Evolutionary conservation across 1,140 invertebrate genomes (phyloP).

Genomic region (Antheraea mylitta): DNA sequence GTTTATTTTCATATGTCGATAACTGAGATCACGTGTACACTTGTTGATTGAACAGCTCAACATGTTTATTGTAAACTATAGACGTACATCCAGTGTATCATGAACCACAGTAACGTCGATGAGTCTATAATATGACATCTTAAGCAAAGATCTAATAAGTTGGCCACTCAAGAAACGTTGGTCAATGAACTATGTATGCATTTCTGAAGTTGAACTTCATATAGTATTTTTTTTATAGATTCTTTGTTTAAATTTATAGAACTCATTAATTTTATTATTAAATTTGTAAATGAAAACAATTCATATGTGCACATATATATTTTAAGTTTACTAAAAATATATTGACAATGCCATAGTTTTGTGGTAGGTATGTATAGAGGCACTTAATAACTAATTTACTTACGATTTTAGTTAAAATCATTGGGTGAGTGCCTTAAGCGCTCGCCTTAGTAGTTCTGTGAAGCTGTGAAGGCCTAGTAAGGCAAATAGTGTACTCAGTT

Average conservation of each 20-base stretch:
- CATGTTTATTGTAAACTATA: constrained; percentile 53
- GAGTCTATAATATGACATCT: constrained; percentile 7
- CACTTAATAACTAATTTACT: too few species aligned
- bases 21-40: constrained; percentile 52
- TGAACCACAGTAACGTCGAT: constrained; percentile 23
- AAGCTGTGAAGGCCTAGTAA: too few species aligned
- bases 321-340: too few species aligned
- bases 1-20: constrained; percentile 72
- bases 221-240: constrained; percentile 3
- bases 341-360: too few species aligned
- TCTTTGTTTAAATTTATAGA: not conserved
- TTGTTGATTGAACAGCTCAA: constrained; percentile 58
- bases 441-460: too few species aligned
- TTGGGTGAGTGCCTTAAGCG: too few species aligned
- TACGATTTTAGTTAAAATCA: too few species aligned
- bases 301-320: too few species aligned
- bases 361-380: too few species aligned
- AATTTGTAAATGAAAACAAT: too few species aligned
- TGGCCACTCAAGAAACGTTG: constrained; percentile 27
- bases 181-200: constrained; percentile 44
- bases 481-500: too few species aligned
- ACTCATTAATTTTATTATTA: not conserved
- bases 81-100: constrained; percentile 38
- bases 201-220: constrained; percentile 18
- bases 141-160: constrained; percentile 22